Evolutionary conservation across 2,888 invertebrate species (phyloP), one percentile per base, ranked within the genome.

Genomic region (Subacronicta megacephala): DNA sequence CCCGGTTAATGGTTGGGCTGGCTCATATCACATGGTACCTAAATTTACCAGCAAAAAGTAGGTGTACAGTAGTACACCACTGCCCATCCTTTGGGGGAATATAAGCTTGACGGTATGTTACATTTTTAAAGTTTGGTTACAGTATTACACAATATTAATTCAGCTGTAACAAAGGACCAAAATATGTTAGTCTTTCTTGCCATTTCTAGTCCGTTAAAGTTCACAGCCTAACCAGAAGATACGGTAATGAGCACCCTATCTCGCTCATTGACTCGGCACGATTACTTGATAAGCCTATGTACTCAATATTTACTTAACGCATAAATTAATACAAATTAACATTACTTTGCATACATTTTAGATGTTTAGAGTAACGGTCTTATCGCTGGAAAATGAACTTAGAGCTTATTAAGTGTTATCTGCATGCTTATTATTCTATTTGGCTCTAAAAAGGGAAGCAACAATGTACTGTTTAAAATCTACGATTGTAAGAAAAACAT

Each of bases 221-320:
- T 65, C 45, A 56, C 63, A 73, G 70, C 62, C 72, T 71, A 56
- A 69, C 62, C 71, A 60, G 77, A 77, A 87, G 80, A 85, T 86
- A 86, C 78, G 81, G 72, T 84, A 85, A 87, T 79, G 82, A 82
- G 77, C 66, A 68, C 50, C 61, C 71, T 75, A 72, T 71, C 75
- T 70, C 56, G 77, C 69, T 72, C 83, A 82, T 85, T 82, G 87
- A 81, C 81, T 84, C 63, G 40, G 64, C 65, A 40, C 77, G 81
- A 87, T 87, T 78, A 80, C 78, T 79, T 75, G 85, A 86, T 86
- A 84, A 83, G 80, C 77, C 73, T 55, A 45, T 53, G 43, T 33
- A 47, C 42, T 40, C 50, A 62, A 70, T 61, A 74, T 68, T 68
- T 62, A 61, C 60, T 64, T 52, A 52, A 44, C 58, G 57, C 63